A percentile compares a stretch with the other conserved stretches of the same genome.
These are phyloP conservation scores for Dilophus febrilis DNA, from an alignment of 2,888 invertebrate genomes.

Conservation along the genomic window DNA sequence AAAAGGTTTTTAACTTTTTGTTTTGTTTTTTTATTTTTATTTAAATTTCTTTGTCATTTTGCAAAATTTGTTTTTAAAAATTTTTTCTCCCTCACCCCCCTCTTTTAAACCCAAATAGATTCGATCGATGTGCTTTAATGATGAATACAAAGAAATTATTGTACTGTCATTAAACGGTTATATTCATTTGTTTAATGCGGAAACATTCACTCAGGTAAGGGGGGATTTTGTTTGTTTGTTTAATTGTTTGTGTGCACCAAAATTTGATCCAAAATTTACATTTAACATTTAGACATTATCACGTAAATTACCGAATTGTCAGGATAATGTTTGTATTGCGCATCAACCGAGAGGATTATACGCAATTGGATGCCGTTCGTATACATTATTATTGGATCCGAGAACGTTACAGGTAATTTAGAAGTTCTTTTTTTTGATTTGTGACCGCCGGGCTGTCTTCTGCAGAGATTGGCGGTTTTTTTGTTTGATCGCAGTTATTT, in stretches of 20 bases:
- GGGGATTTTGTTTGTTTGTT: neutral
- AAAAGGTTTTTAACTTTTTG: too few species aligned
- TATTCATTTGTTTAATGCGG: conserved; percentile 85
- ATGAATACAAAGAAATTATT: conserved; percentile 70
- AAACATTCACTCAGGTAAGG: conserved; percentile 67
- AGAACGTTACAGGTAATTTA: conserved; percentile 52
- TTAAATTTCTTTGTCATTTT: too few species aligned
- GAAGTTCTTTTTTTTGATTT: too few species aligned
- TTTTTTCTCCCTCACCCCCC: too few species aligned
- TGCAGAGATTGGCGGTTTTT: too few species aligned
- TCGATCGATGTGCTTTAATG: conserved; percentile 76
- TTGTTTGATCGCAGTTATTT: too few species aligned
- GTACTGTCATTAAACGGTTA: conserved; percentile 84
- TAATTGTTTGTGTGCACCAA: conserved; percentile 7
- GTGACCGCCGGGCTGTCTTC: too few species aligned
- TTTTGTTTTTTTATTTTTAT: too few species aligned
- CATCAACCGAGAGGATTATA: conserved; percentile 74
- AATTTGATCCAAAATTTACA: neutral
- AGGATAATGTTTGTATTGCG: conserved; percentile 87
- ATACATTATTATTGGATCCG: conserved; percentile 77
- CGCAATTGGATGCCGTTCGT: conserved; percentile 87
- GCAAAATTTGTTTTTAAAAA: too few species aligned
- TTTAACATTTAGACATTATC: conserved; percentile 56
- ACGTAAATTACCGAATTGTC: conserved; percentile 69
- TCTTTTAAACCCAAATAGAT: conserved; percentile 29